These are phyloP conservation scores for Philaenus spumarius DNA, from an alignment of 1,140 invertebrate genomes.

Conservation along the genomic window DNA sequence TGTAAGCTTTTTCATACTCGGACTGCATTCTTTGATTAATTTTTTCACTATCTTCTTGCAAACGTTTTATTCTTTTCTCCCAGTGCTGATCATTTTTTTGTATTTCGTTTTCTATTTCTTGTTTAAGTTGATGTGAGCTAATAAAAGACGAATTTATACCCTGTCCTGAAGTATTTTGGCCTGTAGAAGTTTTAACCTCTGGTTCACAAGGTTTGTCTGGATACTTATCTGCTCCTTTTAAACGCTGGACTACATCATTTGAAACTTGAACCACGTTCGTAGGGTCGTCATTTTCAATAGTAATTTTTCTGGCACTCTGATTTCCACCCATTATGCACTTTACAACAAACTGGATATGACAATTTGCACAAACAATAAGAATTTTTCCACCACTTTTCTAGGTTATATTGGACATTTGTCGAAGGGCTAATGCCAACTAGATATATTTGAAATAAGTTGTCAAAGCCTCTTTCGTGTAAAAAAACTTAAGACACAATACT, in stretches of 20 bases:
- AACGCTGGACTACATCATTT: slow-evolving; percentile 2
- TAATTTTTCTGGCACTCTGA: slow-evolving; percentile 8
- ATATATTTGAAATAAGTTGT: too few species aligned
- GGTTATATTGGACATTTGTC: too few species aligned
- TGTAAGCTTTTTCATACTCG: slow-evolving; percentile 5
- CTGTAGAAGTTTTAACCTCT: background rate
- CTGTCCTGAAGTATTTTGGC: background rate
- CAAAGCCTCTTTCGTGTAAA: too few species aligned
- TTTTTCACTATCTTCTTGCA: slow-evolving; percentile 2
- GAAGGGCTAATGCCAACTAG: too few species aligned
- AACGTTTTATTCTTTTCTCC: slow-evolving; percentile 6
- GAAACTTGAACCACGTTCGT: background rate
- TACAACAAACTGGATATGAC: too few species aligned
- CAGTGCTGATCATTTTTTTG: slow-evolving; percentile 11
- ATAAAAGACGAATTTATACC: slow-evolving; percentile 3
- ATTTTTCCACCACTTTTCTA: too few species aligned
- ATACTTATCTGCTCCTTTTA: background rate
- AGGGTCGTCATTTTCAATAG: slow-evolving; percentile 4
- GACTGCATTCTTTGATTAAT: slow-evolving; percentile 1
- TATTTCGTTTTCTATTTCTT: slow-evolving; percentile 7
- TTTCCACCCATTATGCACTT: background rate
- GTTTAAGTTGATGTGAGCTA: background rate
- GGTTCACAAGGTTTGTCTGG: background rate
- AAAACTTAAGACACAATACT: too few species aligned
- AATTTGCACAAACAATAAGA: too few species aligned